Evolutionary conservation across 2,113 vertebrate genomes (phyloP).

Genomic region (Meleagris gallopavo): DNA sequence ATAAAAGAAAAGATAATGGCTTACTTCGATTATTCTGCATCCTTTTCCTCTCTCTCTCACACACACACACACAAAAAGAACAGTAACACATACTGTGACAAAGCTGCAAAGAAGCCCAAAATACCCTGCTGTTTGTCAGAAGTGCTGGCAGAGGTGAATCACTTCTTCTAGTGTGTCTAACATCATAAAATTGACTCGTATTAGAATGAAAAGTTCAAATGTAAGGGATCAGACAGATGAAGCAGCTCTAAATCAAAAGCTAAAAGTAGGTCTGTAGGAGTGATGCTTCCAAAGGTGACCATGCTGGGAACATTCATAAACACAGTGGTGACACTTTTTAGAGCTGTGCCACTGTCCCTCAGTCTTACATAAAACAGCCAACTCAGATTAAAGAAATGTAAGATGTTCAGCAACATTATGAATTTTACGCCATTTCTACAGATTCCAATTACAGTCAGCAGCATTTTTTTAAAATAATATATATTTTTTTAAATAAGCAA

Average conservation of each 20-base stretch:
- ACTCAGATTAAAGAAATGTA: background rate
- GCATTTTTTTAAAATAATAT: background rate
- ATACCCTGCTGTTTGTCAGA: background rate
- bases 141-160: background rate
- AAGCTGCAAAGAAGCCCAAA: background rate
- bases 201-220: background rate
- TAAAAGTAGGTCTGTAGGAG: background rate
- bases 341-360: background rate
- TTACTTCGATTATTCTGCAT: background rate
- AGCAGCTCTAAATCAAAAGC: background rate
- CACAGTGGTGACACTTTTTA: background rate
- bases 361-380: background rate
- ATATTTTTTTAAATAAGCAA: background rate
- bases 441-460: background rate
- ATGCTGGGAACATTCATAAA: background rate
- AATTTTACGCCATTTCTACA: background rate
- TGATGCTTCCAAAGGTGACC: background rate
- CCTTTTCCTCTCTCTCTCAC: background rate
- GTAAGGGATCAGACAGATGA: background rate
- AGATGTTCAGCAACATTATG: background rate
- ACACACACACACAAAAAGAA: background rate
- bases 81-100: background rate
- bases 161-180: background rate
- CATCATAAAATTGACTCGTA: background rate
- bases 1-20: conserved; percentile 5